Evolutionary conservation across 2,888 invertebrate species (phyloP).

Genomic region (Atherix ibis): DNA sequence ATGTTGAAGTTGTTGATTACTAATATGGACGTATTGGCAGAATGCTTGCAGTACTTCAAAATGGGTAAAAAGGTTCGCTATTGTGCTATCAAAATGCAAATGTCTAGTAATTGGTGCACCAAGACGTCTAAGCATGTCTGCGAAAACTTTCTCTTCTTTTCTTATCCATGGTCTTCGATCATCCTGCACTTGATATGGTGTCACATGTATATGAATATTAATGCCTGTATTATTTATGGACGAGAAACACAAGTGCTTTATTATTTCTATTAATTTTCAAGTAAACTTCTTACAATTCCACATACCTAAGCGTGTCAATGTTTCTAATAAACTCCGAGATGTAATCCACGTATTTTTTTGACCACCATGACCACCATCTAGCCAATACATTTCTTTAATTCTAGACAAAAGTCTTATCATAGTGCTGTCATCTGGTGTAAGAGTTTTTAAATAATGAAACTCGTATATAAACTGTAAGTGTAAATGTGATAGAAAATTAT

Average conservation of each 20-base stretch:
- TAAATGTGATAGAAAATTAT: slow-evolving; percentile 1
- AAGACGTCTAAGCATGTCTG: slow-evolving; percentile 44
- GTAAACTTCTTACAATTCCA: slow-evolving; percentile 5
- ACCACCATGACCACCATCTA: slow-evolving; percentile 86
- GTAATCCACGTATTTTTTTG: slow-evolving; percentile 80
- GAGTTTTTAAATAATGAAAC: slow-evolving; percentile 55
- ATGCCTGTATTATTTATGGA: slow-evolving; percentile 46
- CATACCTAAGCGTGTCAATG: slow-evolving; percentile 53
- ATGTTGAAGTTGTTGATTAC: slow-evolving; percentile 20
- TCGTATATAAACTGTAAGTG: slow-evolving; percentile 58
- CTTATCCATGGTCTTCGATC: slow-evolving; percentile 69
- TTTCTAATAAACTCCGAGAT: slow-evolving; percentile 52
- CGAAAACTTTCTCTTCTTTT: slow-evolving; percentile 65
- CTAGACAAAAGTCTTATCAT: slow-evolving; percentile 47
- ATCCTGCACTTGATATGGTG: slow-evolving; percentile 80
- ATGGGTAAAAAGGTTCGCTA: slow-evolving; percentile 50
- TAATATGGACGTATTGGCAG: slow-evolving; percentile 30
- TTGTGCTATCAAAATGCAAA: slow-evolving; percentile 42
- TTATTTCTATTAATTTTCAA: not conserved
- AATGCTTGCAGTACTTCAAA: slow-evolving; percentile 58
- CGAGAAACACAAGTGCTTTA: no score
- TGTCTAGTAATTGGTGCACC: slow-evolving; percentile 48
- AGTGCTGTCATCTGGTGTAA: slow-evolving; percentile 45
- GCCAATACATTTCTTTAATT: slow-evolving; percentile 69
- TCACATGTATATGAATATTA: slow-evolving; percentile 62